These are phyloP conservation scores for Ctenicera cuprea DNA, from an alignment of 2,888 invertebrate species.

Conservation along the genomic window DNA sequence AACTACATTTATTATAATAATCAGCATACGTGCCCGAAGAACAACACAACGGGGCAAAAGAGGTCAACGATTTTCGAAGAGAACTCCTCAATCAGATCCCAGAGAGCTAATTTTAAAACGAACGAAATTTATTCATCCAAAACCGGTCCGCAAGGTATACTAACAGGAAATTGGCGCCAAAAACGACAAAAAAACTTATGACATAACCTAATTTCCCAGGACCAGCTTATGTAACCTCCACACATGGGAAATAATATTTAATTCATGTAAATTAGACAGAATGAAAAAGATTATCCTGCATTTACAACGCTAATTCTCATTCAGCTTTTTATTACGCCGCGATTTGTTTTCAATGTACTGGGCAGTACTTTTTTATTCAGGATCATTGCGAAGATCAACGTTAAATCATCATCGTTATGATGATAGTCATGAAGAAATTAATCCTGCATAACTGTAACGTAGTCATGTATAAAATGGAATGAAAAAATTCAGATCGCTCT, in stretches of 20 bases:
- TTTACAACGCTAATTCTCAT: slow-evolving; percentile 18
- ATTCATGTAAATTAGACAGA: slow-evolving; percentile 34
- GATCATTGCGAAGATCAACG: neutral
- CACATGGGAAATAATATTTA: slow-evolving; percentile 48
- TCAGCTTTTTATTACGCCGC: neutral
- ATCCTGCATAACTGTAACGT: slow-evolving; percentile 14
- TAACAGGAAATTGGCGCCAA: slow-evolving; percentile 56
- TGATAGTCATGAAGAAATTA: neutral
- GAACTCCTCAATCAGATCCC: slow-evolving; percentile 44
- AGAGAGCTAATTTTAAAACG: slow-evolving; percentile 45
- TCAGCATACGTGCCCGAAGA: slow-evolving; percentile 36
- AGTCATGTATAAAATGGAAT: neutral
- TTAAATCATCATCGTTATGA: neutral
- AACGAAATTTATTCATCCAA: slow-evolving; percentile 52
- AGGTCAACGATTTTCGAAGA: slow-evolving; percentile 48
- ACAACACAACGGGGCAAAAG: slow-evolving; percentile 30
- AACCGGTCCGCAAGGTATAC: slow-evolving; percentile 53
- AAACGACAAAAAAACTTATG: slow-evolving; percentile 50
- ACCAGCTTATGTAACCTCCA: slow-evolving; percentile 41
- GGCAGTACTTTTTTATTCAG: neutral
- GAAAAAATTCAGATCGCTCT: slow-evolving; percentile 9
- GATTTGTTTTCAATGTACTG: no score
- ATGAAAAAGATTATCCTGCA: slow-evolving; percentile 29
- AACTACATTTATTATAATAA: slow-evolving; percentile 46
- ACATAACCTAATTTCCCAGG: slow-evolving; percentile 55